phyloP scores from a whole-genome alignment of 2,888 invertebrate species.

The Kryphioiulus occultus region DNA sequence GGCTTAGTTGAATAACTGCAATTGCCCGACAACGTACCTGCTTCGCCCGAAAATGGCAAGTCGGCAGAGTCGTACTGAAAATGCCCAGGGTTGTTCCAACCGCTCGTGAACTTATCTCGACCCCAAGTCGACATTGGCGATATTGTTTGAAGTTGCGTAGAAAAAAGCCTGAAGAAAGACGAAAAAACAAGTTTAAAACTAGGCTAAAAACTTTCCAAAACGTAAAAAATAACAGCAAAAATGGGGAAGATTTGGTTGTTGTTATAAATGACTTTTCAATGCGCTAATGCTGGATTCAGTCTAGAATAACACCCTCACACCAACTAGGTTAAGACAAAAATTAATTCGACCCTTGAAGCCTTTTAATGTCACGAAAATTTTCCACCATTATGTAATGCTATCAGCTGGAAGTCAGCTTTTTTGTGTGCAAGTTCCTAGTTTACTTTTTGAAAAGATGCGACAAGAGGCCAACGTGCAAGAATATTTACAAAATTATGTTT shows the following conservation, averaged over 20 bases:
- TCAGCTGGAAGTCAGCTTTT: too few species aligned
- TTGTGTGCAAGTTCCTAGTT: too few species aligned
- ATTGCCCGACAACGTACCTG: neutral
- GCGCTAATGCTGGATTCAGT: too few species aligned
- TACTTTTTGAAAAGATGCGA: too few species aligned
- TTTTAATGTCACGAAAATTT: too few species aligned
- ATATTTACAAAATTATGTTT: too few species aligned
- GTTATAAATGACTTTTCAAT: too few species aligned
- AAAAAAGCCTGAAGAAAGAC: neutral
- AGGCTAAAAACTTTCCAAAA: neutral
- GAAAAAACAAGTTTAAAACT: neutral
- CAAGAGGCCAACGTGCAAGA: too few species aligned
- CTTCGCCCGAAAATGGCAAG: slow-evolving; percentile 33
- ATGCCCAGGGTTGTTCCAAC: slow-evolving; percentile 41
- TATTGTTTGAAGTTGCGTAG: neutral
- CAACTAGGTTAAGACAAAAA: too few species aligned
- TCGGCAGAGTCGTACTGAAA: slow-evolving; percentile 48
- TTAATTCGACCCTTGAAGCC: too few species aligned
- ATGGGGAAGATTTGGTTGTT: neutral
- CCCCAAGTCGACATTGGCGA: slow-evolving; percentile 32
- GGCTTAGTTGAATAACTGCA: neutral
- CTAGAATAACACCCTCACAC: neutral
- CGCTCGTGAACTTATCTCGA: slow-evolving; percentile 41
- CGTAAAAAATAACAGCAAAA: neutral
- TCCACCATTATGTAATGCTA: too few species aligned